Base-by-base conservation (phyloP, 2,888 invertebrate species). In the Ophioninae sp. region DNA sequence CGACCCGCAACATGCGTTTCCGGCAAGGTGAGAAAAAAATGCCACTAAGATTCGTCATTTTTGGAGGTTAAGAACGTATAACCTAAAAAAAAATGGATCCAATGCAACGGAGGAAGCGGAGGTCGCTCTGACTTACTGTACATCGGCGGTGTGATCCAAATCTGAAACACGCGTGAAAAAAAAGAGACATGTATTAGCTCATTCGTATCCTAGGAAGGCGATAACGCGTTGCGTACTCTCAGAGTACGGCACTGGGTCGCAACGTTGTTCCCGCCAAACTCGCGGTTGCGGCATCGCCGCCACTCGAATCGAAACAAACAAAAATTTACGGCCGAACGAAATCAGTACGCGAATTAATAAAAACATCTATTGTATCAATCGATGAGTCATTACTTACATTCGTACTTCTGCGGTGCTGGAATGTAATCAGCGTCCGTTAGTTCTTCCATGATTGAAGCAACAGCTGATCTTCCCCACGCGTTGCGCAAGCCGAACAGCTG, bases 121-220 rank as follows among this genome's bases (percentile, higher is more conserved):
- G 37, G n/a, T 39, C 0, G 57, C 8, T 1, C 17, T 72, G 6
- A 96, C 97, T 96, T 94, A 98, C 97, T 99, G 99, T n/a, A 99
- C 97, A 94, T 99, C 99, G 21, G 99, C 99, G 44, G 99, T 98
- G 92, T 99, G 99, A 91, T 99, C 99, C 92, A 99, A 94, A 95
- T 97, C 98, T 98, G 94, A 95, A 94, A 82, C 87, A 86, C 86
- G 87, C 81, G n/a, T 82, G 84, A 73, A 61, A 72, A 17, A 56
- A 5, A 70, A 44, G 61, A 59, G n/a, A 44, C 57, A n/a, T 23
- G 62, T 68, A 8, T 57, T 21, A 37, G 61, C 8, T 39, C 17
- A 61, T 65, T 65, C 39, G 6, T 39, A 8, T 21, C n/a, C 44
- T 37, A 17, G 56, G 37, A 44, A 59, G 23, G 23, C 20, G 10